These are phyloP conservation scores for Panopea generosa DNA, from an alignment of 2,888 invertebrate species.

Conservation along the genomic window DNA sequence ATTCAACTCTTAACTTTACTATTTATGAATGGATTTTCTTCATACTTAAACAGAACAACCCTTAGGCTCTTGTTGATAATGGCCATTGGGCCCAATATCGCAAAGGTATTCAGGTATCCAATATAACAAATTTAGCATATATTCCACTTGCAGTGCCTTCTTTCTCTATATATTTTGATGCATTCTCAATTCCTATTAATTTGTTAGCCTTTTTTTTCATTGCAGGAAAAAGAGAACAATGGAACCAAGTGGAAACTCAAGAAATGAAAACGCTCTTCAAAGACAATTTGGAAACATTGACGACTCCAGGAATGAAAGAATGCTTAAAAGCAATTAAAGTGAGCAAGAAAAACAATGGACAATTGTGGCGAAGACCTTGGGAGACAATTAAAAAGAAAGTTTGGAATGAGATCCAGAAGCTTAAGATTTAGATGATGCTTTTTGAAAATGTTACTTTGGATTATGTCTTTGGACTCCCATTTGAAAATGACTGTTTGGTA, in stretches of 20 bases:
- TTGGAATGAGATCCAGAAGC: conserved; percentile 22
- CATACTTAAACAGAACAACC: too few species aligned
- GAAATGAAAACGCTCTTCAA: conserved; percentile 21
- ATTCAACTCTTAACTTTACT: too few species aligned
- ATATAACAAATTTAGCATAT: too few species aligned
- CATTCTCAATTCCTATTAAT: too few species aligned
- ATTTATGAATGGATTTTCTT: too few species aligned
- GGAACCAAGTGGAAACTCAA: conserved; percentile 7
- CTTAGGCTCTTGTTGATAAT: too few species aligned
- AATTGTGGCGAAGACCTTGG: conserved; percentile 14
- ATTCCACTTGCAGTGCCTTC: too few species aligned
- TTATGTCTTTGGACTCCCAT: conserved; percentile 11
- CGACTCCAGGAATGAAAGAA: conserved; percentile 18
- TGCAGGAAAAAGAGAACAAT: conserved; percentile 18
- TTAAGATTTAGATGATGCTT: neutral
- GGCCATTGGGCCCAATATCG: too few species aligned
- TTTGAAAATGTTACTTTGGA: conserved; percentile 8
- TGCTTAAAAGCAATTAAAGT: conserved; percentile 12
- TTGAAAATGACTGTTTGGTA: too few species aligned
- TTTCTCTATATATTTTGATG: too few species aligned
- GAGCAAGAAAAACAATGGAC: conserved; percentile 17
- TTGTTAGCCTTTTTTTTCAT: too few species aligned
- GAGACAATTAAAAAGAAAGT: conserved; percentile 30
- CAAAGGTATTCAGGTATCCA: too few species aligned
- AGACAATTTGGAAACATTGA: conserved; percentile 16